These are phyloP conservation scores for Syngnathus typhle DNA, from an alignment of 2,113 vertebrate species.

Conservation along the genomic window DNA sequence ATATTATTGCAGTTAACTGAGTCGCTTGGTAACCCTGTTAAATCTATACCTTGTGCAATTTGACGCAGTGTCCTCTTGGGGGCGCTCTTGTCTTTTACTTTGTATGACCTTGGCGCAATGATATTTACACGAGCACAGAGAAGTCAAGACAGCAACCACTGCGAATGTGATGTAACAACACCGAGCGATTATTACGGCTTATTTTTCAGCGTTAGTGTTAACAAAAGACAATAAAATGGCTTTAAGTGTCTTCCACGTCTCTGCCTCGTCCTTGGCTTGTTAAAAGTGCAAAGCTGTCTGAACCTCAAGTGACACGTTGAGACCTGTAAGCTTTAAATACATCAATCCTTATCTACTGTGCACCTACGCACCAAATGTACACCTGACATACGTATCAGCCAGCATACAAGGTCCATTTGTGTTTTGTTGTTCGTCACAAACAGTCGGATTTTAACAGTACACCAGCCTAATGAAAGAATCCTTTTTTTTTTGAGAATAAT, in stretches of 20 bases:
- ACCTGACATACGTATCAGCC: not conserved
- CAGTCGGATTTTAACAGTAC: conserved; percentile 70
- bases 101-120: conserved; percentile 50
- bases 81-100: conserved; percentile 42
- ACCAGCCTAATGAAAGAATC: conserved; percentile 59
- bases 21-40: conserved; percentile 43
- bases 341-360: conserved; percentile 19
- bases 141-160: conserved; percentile 26
- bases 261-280: conserved; percentile 58
- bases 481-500: conserved; percentile 33
- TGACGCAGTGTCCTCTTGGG: conserved; percentile 44
- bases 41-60: conserved; percentile 32
- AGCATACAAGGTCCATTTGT: not conserved
- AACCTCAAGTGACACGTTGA: conserved; percentile 60
- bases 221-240: conserved; percentile 54
- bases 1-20: conserved; percentile 53
- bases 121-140: conserved; percentile 38
- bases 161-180: conserved; percentile 23
- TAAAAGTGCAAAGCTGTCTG: conserved; percentile 68
- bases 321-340: conserved; percentile 53
- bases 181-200: conserved; percentile 15
- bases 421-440: conserved; percentile 43
- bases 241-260: conserved; percentile 49
- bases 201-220: conserved; percentile 28
- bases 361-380: conserved; percentile 1